A percentile compares a stretch with the other conserved stretches of the same genome.
phyloP scores from a whole-genome alignment of 2,888 invertebrate genomes.

The Drepanosiphum platanoidis region DNA sequence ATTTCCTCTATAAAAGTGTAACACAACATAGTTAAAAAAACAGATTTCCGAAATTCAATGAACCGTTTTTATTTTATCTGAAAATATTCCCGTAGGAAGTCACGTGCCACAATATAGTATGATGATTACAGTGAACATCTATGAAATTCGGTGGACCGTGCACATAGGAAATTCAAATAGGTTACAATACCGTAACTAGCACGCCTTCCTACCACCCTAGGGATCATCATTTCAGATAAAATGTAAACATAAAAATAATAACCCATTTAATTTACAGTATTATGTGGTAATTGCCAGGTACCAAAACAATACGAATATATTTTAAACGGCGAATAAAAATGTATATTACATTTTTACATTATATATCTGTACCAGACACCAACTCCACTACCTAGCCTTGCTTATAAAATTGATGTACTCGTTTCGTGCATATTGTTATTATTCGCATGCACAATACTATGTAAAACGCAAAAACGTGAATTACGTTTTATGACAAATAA shows the following conservation, averaged over 20 bases:
- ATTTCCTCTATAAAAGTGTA: constrained; percentile 36
- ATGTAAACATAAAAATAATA: constrained; percentile 4
- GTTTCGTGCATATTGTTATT: constrained; percentile 47
- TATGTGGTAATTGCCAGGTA: constrained; percentile 40
- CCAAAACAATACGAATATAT: constrained; percentile 27
- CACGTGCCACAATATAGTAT: constrained; percentile 42
- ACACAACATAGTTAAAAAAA: constrained; percentile 43
- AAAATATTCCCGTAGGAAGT: constrained; percentile 57
- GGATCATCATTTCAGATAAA: constrained; percentile 16
- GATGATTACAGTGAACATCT: constrained; percentile 26
- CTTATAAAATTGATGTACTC: constrained; percentile 44
- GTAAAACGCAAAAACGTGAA: constrained; percentile 2
- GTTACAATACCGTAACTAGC: constrained; percentile 57
- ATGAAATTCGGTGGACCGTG: constrained; percentile 55
- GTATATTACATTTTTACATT: not conserved
- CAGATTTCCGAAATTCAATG: constrained; percentile 55
- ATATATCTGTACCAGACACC: constrained; percentile 55
- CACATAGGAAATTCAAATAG: constrained; percentile 53
- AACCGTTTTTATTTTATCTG: constrained; percentile 50
- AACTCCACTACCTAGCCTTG: constrained; percentile 1
- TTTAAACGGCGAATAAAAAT: constrained; percentile 27
- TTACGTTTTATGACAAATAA: not conserved
- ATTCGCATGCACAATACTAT: constrained; percentile 48
- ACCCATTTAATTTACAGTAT: constrained; percentile 39
- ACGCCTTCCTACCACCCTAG: constrained; percentile 48